phyloP scores from a whole-genome alignment of 2,888 invertebrate genomes.

The Sphecodes monilicornis region DNA sequence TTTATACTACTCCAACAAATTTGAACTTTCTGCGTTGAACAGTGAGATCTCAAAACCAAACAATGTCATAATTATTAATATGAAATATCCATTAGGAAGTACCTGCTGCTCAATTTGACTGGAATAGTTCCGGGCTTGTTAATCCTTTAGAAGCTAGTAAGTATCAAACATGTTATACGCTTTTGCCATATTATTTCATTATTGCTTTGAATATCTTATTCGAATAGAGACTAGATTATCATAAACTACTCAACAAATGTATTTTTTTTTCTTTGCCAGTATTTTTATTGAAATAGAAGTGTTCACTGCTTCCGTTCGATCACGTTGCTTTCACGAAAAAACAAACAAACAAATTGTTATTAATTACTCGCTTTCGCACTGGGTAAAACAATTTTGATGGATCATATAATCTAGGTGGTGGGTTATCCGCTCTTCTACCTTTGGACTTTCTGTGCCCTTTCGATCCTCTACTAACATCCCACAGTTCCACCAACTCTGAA shows the following conservation, averaged over 20 bases:
- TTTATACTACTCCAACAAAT: not conserved
- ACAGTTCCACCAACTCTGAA: slow-evolving; percentile 83
- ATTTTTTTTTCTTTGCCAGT: slow-evolving; percentile 7
- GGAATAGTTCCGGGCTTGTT: slow-evolving; percentile 89
- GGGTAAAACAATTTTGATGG: slow-evolving; percentile 52
- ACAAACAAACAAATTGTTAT: not conserved
- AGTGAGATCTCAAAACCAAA: not conserved
- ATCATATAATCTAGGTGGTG: slow-evolving; percentile 80
- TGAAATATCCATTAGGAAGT: slow-evolving; percentile 82
- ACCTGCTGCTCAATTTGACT: slow-evolving; percentile 90
- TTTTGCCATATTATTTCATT: slow-evolving; percentile 32
- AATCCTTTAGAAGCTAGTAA: slow-evolving; percentile 88
- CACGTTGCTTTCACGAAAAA: slow-evolving; percentile 24
- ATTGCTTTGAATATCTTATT: not conserved
- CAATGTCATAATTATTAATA: slow-evolving; percentile 53
- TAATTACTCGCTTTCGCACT: slow-evolving; percentile 21
- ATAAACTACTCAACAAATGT: not conserved
- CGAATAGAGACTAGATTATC: slow-evolving; percentile 14
- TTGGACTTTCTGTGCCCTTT: slow-evolving; percentile 83
- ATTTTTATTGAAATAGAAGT: slow-evolving; percentile 13
- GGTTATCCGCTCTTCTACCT: slow-evolving; percentile 83
- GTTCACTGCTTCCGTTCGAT: slow-evolving; percentile 18
- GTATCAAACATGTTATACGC: slow-evolving; percentile 66
- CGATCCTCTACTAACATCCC: slow-evolving; percentile 83
- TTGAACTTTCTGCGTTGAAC: not conserved